Conservation (phyloP, 2,113 vertebrate genomes). For the Brachypteracias leptosomus region DNA sequence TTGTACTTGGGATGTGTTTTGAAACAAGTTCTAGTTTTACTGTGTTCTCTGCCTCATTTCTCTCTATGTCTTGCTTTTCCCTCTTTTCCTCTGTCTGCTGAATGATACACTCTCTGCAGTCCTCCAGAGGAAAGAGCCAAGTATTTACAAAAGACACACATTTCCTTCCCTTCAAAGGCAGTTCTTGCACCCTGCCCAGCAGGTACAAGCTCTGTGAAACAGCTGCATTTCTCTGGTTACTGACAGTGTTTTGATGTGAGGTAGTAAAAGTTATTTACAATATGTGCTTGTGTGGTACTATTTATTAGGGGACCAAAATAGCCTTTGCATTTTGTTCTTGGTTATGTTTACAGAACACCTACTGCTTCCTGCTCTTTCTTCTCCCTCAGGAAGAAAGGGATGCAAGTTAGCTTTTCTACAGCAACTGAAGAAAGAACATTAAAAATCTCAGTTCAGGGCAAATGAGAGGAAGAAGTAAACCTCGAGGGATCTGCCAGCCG, state of each 20-base stretch:
- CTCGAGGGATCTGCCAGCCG: neutral
- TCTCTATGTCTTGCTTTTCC: neutral
- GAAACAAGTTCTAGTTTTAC: neutral
- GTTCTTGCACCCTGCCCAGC: neutral
- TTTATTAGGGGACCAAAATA: constrained; percentile 20
- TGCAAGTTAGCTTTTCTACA: neutral
- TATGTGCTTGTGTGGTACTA: neutral
- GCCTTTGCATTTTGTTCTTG: neutral
- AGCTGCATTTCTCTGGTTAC: constrained; percentile 30
- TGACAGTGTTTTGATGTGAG: neutral
- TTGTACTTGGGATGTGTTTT: neutral
- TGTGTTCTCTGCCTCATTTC: neutral
- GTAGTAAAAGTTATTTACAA: constrained; percentile 19
- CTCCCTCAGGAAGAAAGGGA: neutral
- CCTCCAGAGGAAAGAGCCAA: neutral
- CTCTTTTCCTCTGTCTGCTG: neutral
- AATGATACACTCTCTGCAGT: neutral
- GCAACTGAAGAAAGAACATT: neutral
- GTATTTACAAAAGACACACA: neutral
- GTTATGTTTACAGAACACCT: constrained; percentile 21
- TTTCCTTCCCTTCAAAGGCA: neutral
- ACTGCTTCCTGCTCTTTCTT: neutral
- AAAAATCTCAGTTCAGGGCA: neutral
- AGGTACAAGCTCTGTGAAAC: constrained; percentile 6
- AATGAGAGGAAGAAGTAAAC: neutral